Evolutionary conservation across 2,888 invertebrate species (phyloP).

Genomic region (Rosalia funebris): DNA sequence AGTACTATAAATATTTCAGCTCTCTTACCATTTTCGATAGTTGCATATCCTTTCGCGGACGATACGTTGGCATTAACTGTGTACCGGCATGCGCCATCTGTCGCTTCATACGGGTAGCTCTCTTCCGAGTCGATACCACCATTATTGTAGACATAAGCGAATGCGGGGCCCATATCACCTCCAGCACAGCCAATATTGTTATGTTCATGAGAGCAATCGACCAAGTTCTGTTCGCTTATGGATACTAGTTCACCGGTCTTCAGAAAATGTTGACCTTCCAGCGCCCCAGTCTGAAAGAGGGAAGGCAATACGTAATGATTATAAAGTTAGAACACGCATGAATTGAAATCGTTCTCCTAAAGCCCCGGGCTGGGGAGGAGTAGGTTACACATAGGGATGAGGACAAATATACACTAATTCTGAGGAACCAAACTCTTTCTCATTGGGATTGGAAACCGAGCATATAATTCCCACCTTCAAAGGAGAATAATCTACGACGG

Average conservation of each 20-base stretch:
- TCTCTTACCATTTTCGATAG: conserved; percentile 67
- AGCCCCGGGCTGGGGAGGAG: no score
- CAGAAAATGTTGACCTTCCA: conserved; percentile 43
- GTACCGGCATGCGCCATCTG: conserved; percentile 63
- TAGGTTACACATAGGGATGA: no score
- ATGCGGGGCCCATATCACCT: conserved; percentile 60
- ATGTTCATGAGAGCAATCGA: conserved; percentile 59
- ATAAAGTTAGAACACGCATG: no score
- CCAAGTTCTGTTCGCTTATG: conserved; percentile 60
- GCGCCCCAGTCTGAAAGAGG: conserved; percentile 66
- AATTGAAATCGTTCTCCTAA: no score
- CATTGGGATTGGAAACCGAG: no score
- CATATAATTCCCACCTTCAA: no score
- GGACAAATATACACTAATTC: no score
- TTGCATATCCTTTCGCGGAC: conserved; percentile 78
- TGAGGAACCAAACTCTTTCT: no score
- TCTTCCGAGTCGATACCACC: conserved; percentile 48
- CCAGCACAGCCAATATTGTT: conserved; percentile 61
- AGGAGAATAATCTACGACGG: no score
- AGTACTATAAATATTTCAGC: no score
- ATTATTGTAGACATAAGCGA: conserved; percentile 58
- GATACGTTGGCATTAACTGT: conserved; percentile 73
- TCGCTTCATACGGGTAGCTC: conserved; percentile 58
- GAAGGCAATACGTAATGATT: no score
- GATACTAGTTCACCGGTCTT: conserved; percentile 58